phyloP scores from a whole-genome alignment of 53 echinoderm and acorn worm genomes.

The Paelopatides confundens region DNA sequence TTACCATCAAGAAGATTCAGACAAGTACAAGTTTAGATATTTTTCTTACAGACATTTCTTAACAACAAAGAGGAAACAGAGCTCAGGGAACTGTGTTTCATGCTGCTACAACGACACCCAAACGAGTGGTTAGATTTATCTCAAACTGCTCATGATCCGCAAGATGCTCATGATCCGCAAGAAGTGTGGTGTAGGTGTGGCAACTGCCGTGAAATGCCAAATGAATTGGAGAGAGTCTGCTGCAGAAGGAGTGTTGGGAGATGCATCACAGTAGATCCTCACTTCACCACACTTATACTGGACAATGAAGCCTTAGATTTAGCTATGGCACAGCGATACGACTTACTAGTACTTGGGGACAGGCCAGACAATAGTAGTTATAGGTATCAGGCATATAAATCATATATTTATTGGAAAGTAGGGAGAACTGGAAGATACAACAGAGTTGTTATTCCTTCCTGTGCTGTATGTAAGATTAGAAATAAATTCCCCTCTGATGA shows the following conservation, averaged over 20 bases:
- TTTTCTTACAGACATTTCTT: too few species aligned
- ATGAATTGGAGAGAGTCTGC: neutral
- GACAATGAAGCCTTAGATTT: neutral
- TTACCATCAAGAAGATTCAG: too few species aligned
- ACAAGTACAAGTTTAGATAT: too few species aligned
- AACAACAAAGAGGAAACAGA: too few species aligned
- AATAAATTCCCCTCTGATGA: neutral
- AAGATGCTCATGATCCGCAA: too few species aligned
- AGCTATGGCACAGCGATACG: neutral
- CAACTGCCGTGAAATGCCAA: neutral
- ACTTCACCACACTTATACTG: neutral
- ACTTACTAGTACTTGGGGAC: neutral
- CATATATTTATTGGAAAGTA: slow-evolving; percentile 2
- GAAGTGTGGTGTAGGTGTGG: slow-evolving; percentile 26
- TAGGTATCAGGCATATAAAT: neutral
- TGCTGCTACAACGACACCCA: too few species aligned
- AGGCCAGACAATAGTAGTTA: neutral
- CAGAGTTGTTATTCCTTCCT: slow-evolving; percentile 12
- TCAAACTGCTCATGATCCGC: too few species aligned
- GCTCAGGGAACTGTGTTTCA: too few species aligned
- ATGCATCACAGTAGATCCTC: neutral
- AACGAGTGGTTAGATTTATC: too few species aligned
- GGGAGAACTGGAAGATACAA: neutral
- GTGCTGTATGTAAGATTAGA: neutral
- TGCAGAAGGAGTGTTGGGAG: neutral